These are phyloP conservation scores for Willisornis vidua DNA, from an alignment of 2,113 vertebrate species.

Conservation along the genomic window DNA sequence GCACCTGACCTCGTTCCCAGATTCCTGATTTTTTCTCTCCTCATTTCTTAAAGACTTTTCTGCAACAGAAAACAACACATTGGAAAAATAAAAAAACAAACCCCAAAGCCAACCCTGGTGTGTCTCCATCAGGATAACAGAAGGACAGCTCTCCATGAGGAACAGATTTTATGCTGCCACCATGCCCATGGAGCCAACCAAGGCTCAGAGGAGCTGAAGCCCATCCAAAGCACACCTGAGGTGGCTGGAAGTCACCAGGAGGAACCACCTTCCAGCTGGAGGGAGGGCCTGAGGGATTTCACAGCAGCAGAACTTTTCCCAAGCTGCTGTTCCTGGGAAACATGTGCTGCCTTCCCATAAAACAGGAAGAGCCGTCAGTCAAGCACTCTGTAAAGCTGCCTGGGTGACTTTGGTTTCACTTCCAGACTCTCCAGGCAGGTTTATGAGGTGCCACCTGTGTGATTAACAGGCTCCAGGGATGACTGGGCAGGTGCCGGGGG, in stretches of 20 bases:
- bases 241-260: not conserved
- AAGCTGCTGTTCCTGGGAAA: not conserved
- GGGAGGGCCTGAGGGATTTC: not conserved
- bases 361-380: slow-evolving; percentile 19
- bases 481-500: not conserved
- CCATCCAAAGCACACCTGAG: not conserved
- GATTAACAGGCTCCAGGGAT: not conserved
- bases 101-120: not conserved
- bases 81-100: too few relatives aligned
- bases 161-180: not conserved
- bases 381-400: slow-evolving; percentile 67
- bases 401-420: not conserved
- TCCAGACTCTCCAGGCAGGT: slow-evolving; percentile 8
- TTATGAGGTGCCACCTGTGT: slow-evolving; percentile 52
- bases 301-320: fast-evolving
- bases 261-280: not conserved
- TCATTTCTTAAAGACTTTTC: not conserved
- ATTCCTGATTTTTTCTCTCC: not conserved
- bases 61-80: not conserved
- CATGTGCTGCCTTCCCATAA: slow-evolving; percentile 19
- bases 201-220: not conserved
- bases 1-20: not conserved
- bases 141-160: not conserved
- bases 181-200: not conserved
- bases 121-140: not conserved